Base-by-base conservation (phyloP, 1,140 invertebrate genomes). In the Oryctes rhinoceros region DNA sequence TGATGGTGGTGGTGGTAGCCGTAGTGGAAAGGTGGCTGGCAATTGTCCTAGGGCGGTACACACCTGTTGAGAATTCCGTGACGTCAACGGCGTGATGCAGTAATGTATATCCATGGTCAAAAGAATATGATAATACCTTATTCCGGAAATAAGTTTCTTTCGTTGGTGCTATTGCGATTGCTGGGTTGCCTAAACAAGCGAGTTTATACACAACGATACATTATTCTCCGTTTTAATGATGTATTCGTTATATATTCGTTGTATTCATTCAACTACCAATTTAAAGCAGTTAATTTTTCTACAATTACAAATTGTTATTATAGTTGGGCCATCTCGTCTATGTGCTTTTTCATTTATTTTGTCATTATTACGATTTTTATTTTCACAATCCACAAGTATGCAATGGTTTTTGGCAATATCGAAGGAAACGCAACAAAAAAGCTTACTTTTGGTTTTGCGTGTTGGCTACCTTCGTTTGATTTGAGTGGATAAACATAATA, bases 31-130 rank as follows among this genome's bases (percentile, higher is more conserved):
- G 53, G 18, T 18, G 53, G n/a, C 53, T 2, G 9, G 24, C 65
- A 37, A 71, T 37, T 35, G 65, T 71, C 65, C 65, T 71, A 71
- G 65, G 20, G 65, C 65, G 20, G 65, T 71, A 24, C 65, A 71
- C 65, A 71, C 65, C 65, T 71, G 65, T 71, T 71, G 65, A 71
- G 65, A 24, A 71, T 71, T 15, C 6, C 6, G 24, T 71, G 65
- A 71, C 65, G 65, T 71, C 65, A 71, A 35, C 53, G 13, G 24
- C 20, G 65, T 71, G 65, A 71, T 37, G 65, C 65, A 71, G 65
- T 71, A 9, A 37, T 24, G 6, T 71, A 59, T 71, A 71, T 13
- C 13, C 65, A 24, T 37, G 65, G 65, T 18, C 53, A 18, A 18
- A 59, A 59, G 18, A 59, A 59, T 6, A 6, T 4, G 15, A 15